Evolutionary conservation across 2,888 invertebrate genomes (phyloP).

Genomic region (Euplexia lucipara): DNA sequence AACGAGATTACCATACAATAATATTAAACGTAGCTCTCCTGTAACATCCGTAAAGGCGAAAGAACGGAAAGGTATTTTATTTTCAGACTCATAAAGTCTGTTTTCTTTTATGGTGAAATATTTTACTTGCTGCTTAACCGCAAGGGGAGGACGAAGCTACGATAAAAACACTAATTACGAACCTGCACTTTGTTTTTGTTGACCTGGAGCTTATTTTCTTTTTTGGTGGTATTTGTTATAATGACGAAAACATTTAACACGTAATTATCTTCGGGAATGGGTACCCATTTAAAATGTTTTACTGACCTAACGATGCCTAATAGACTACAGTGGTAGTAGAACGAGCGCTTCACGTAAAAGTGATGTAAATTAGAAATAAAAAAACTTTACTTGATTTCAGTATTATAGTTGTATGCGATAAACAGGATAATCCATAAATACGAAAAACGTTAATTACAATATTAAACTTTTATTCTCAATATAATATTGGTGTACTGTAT

Average conservation of each 20-base stretch:
- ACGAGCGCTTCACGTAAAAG: too few species aligned
- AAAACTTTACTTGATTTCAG: too few species aligned
- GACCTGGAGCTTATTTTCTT: constrained; percentile 56
- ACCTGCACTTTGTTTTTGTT: constrained; percentile 66
- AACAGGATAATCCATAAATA: too few species aligned
- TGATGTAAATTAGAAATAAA: too few species aligned
- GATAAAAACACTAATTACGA: constrained; percentile 76
- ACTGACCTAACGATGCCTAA: too few species aligned
- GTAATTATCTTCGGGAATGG: constrained; percentile 10
- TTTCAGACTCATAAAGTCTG: constrained; percentile 57
- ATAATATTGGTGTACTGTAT: too few species aligned
- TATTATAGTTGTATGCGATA: too few species aligned
- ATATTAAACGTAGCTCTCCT: constrained; percentile 55
- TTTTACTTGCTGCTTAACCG: constrained; percentile 68
- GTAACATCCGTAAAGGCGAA: constrained; percentile 32
- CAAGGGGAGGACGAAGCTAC: constrained; percentile 66
- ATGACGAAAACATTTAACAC: constrained; percentile 51
- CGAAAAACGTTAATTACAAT: too few species aligned
- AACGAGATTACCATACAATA: constrained; percentile 63
- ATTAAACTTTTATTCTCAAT: too few species aligned
- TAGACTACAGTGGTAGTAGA: too few species aligned
- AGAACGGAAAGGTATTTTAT: constrained; percentile 56
- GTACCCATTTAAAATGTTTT: not conserved
- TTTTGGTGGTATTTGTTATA: constrained; percentile 53
- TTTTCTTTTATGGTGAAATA: constrained; percentile 66